Base-by-base conservation (phyloP, 2,888 invertebrate species). In the Napeogenes inachia region DNA sequence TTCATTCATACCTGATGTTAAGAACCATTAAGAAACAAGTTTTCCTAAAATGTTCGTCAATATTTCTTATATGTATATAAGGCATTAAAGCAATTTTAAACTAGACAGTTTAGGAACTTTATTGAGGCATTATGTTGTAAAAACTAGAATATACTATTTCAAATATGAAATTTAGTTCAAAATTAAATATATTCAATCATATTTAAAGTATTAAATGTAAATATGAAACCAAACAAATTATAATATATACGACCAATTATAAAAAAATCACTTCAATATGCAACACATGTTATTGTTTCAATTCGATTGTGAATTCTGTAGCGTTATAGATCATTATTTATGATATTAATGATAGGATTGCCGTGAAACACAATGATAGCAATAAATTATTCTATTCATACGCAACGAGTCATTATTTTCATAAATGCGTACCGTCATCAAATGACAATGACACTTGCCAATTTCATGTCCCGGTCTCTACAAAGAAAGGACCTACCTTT, bases 311-410 rank as follows among this genome's bases (percentile, higher is more conserved):
- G 50, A 30, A 50, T 50, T 4, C 50, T 30, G 50, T 50, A 12
- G 8, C 50, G 30, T 4, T 30, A 12, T 50, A 50, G n/a, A 30
- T 53, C 62, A 65, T 70, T 66, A 67, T 70, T 69, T 71, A 68
- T 67, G 60, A 58, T 67, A 68, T 72, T 71, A 70, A 73, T 69
- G 70, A 70, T 59, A 61, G 68, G 53, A 69, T 68, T 67, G 67
- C 67, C 64, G 57, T 45, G 58, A 32, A 55, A 46, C 54, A 59
- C 60, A 54, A 58, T 57, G 63, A 32, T 33, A 42, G 47, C 66
- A 57, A 68, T 73, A 70, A 70, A 73, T 73, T 68, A 71, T 70
- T 68, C 66, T 67, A 70, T 69, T 70, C 70, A 64, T 62, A 60
- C 60, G 65, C 66, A 64, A 54, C 64, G 57, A 60, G 60, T 65